Conservation (phyloP, 2,797 vertebrate species). For the Pachyuromys duprasi region DNA sequence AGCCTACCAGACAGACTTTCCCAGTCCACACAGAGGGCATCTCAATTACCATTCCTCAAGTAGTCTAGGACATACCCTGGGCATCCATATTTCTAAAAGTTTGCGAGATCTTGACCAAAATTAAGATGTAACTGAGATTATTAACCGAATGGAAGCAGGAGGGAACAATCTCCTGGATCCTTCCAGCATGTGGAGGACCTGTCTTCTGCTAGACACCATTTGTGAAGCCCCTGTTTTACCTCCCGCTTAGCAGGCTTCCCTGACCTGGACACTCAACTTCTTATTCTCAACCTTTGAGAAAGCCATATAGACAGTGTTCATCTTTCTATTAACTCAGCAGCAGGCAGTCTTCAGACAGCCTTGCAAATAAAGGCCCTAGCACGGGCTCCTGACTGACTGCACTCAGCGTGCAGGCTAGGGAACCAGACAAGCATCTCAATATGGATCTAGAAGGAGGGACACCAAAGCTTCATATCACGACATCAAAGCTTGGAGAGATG, state of each 20-base stretch:
- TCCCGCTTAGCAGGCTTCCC: conserved; percentile 74
- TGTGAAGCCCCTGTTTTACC: conserved; percentile 68
- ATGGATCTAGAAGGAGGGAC: conserved; percentile 89
- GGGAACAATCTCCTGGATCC: fast-evolving
- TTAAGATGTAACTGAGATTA: neutral
- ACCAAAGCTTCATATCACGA: conserved; percentile 89
- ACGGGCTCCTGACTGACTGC: conserved; percentile 74
- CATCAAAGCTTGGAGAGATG: conserved; percentile 91
- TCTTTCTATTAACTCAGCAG: conserved; percentile 61
- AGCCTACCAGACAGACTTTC: neutral
- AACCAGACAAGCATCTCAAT: conserved; percentile 89
- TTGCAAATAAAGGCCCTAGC: conserved; percentile 62
- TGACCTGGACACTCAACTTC: conserved; percentile 69
- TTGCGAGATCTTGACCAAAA: neutral
- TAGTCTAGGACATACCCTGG: neutral
- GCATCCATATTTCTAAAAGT: neutral
- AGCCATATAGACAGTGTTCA: conserved; percentile 63
- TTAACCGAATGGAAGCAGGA: neutral
- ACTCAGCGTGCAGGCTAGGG: conserved; percentile 85
- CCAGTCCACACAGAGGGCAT: fast-evolving
- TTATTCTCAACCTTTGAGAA: conserved; percentile 67
- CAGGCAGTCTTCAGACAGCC: conserved; percentile 64
- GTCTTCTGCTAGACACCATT: neutral
- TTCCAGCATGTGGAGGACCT: fast-evolving
- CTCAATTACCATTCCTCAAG: neutral